Evolutionary conservation across 2,113 vertebrate genomes (phyloP), one percentile per base, ranked within the genome.

Genomic region (Macquaria australasica): DNA sequence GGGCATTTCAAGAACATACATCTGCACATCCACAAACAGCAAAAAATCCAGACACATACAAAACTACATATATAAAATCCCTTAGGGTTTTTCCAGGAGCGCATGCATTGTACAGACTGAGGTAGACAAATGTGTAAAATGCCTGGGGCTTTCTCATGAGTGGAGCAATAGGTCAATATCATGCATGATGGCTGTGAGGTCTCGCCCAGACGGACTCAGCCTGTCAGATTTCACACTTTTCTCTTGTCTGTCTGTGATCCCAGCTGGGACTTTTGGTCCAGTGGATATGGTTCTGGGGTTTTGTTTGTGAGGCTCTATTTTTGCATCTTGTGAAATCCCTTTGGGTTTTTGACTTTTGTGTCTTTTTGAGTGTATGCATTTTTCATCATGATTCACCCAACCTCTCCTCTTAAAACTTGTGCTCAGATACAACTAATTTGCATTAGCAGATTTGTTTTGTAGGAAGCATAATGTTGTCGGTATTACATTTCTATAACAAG

Each of bases 181-280:
- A 83, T 85, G 91, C 85, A 88, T 88, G 86, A 87, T 84, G 83
- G 78, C 68, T 77, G 66, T 70, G 66, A 84, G 77, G 62, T 74
- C 72, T 79, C 25, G 56, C 21, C 76, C 77, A 74, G 77, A 87
- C 37, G 62, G 72, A 83, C 80, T 83, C 48, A 37, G 37, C 74
- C 82, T 91, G 84, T 93, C 93, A 91, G 76, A 81, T 86, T 87
- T 92, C 82, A 92, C 85, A 85, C 77, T 85, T 82, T 53, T 20
- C 72, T 83, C 67, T 25, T 67, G 69, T 81, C 82, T 58, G 9
- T 43, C 64, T 60, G 43, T n/a, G 55, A 76, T 87, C 84, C 74
- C 77, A 77, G 69, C 39, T 85, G 86, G 51, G 67, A 56, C 58
- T 62, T 58, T 12, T 3, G 16, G 23, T 85, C 60, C 45, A 58